These are phyloP conservation scores for Caprella mutica DNA, from an alignment of 2,888 invertebrate species.

Conservation along the genomic window DNA sequence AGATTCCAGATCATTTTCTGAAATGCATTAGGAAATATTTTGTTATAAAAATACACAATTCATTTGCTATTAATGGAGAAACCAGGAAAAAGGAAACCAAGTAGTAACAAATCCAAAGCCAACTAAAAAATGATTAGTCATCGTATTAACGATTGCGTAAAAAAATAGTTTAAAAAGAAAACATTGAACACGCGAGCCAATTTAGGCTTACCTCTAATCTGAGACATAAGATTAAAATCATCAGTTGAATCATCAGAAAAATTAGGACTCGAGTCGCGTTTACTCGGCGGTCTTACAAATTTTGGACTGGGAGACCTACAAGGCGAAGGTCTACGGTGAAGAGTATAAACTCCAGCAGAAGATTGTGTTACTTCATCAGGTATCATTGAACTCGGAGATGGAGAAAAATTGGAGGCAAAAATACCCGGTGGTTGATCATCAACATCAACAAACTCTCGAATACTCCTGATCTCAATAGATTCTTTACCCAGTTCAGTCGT, in stretches of 20 bases:
- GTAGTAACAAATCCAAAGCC: too few relatives aligned
- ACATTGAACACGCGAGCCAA: constrained; percentile 31
- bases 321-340: neutral
- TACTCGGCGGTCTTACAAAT: constrained; percentile 26
- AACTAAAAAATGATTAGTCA: too few relatives aligned
- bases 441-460: constrained; percentile 39
- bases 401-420: constrained; percentile 7
- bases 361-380: neutral
- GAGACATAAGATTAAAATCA: constrained; percentile 34
- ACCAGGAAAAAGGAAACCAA: too few relatives aligned
- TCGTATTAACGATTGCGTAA: too few relatives aligned
- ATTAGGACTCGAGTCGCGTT: constrained; percentile 13
- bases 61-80: too few relatives aligned
- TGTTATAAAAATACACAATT: too few relatives aligned
- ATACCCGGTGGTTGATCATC: constrained; percentile 19
- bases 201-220: constrained; percentile 34
- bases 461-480: constrained; percentile 46
- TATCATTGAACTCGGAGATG: neutral
- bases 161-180: too few relatives aligned
- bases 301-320: constrained; percentile 25
- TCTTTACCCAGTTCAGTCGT: constrained; percentile 45
- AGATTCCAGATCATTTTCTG: too few relatives aligned
- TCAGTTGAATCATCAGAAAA: constrained; percentile 25
- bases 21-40: too few relatives aligned
- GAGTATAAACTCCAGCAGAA: constrained; percentile 14